phyloP scores from a whole-genome alignment of 2,888 invertebrate genomes.

The Lasius fuliginosus region DNA sequence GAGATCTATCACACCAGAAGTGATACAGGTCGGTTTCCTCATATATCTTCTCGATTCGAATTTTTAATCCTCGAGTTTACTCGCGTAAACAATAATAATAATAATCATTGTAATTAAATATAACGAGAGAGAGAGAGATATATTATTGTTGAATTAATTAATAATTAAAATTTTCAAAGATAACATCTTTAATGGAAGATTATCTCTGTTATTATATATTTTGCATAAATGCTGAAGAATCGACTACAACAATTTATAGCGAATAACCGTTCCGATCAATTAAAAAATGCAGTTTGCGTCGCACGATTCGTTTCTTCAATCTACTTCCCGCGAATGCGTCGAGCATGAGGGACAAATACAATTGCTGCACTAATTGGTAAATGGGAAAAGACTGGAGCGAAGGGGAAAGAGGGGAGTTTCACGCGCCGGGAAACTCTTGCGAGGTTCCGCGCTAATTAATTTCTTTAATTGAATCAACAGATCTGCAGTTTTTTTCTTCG shows the following conservation, averaged over 20 bases:
- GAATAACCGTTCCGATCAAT: not conserved
- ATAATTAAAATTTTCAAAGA: not conserved
- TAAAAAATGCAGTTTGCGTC: not conserved
- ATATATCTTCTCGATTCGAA: not conserved
- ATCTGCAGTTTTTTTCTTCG: conserved; percentile 4
- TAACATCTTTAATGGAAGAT: not conserved
- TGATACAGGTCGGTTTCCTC: conserved; percentile 85
- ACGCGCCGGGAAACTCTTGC: not conserved
- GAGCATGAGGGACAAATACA: conserved; percentile 7
- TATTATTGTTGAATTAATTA: no score
- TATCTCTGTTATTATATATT: not conserved
- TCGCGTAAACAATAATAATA: not conserved
- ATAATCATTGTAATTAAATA: not conserved
- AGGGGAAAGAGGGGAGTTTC: not conserved
- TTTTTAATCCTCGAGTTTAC: not conserved
- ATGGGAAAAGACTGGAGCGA: not conserved
- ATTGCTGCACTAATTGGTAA: conserved; percentile 40
- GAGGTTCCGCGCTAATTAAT: conserved; percentile 46
- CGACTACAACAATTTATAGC: not conserved
- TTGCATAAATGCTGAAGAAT: not conserved
- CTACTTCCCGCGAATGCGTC: not conserved
- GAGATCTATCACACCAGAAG: conserved; percentile 85
- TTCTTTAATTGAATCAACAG: conserved; percentile 49
- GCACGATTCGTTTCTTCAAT: not conserved
- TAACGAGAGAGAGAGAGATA: not conserved